Base-by-base conservation (phyloP, 2,888 invertebrate genomes). In the Drosophila bunnanda region DNA sequence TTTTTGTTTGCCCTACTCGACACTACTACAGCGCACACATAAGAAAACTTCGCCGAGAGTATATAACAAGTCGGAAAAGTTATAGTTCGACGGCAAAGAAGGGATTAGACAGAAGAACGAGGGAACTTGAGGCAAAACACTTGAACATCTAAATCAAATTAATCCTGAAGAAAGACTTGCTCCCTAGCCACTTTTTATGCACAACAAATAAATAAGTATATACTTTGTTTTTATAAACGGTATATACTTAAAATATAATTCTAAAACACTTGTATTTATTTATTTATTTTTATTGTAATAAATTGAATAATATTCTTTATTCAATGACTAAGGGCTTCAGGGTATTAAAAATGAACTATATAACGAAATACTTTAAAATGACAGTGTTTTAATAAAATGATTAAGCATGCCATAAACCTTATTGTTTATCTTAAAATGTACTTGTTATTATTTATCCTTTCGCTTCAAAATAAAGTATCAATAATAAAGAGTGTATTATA, bases 111-210 rank as follows among this genome's bases (percentile, higher is more conserved):
- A 22, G 61, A 38, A 36, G 43, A 55, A 66, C 44, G 48, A 36
- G 38, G 41, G 69, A 68, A 68, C 50, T 71, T 62, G 62, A 32
- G 66, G 66, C 67, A 64, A 72, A 71, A 71, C 71, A 64, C 71
- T 71, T 87, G 68, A 84, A 85, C 83, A 77, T 83, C 83, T 88
- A 87, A 87, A 85, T 83, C 83, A 83, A 85, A 88, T 85, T 82
- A 80, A 83, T 78, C 82, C 85, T 74, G 34, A 57, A 72, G 44
- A 70, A 59, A 69, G 75, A 78, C 71, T 67, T 66, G 52, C 48
- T 34, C 53, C 30, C 39, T 22, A n/a, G 30, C 25, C 13, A 30
- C 48, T 57, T 57, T 22, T 7, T 32, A 13, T 46, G 48, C 57
- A 57, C 57, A 10, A 6, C 2, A 46, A 44, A 44, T 5, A 44